Evolutionary conservation across 1,140 invertebrate genomes (phyloP), one percentile per base, ranked within the genome.

Genomic region (Drosophila orosa): DNA sequence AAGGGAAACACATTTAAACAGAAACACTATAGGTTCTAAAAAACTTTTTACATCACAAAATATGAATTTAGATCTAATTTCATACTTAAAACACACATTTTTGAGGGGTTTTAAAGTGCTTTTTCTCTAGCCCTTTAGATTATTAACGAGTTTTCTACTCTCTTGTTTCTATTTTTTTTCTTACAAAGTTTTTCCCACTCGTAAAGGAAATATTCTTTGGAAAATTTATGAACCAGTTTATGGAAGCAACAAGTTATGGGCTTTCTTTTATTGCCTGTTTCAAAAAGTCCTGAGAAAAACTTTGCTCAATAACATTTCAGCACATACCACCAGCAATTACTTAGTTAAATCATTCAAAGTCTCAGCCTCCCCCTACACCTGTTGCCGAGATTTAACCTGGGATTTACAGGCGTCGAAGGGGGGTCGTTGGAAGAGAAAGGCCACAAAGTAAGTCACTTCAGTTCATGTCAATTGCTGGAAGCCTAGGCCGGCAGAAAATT

Each of bases 381-480:
- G 68, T 86, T 83, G 62, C 75, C 59, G 65, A 48, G 67, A 65
- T 55, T 76, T 60, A 60, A 47, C 50, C 59, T 37, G 71, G 52
- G 37, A 67, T 67, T 61, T 62, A 17, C 27, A 63, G 48, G 17
- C 19, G 19, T 1, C 13, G 12, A 33, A 15, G 12, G 48, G 17
- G 22, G 24, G 44, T 27, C 35, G 40, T 22, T 44, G 37, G 17
- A 44, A 10, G 31, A 54, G 40, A 52, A 25, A 57, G 17, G 29
- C 68, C 65, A 52, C 65, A 68, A 66, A 68, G 42, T 58, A 35
- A 85, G 81, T 85, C 74, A 74, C 82, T 82, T 79, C 60, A 71
- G 68, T 82, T 73, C 54, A 79, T 77, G 72, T 87, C 84, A 83
- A 87, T 87, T 87, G 83, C 84, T 89, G 31, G 63, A 57, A 74